Evolutionary conservation across 2,797 vertebrate genomes (phyloP), one percentile per base, ranked within the genome.

Genomic region (Chaetodon trifasciatus): DNA sequence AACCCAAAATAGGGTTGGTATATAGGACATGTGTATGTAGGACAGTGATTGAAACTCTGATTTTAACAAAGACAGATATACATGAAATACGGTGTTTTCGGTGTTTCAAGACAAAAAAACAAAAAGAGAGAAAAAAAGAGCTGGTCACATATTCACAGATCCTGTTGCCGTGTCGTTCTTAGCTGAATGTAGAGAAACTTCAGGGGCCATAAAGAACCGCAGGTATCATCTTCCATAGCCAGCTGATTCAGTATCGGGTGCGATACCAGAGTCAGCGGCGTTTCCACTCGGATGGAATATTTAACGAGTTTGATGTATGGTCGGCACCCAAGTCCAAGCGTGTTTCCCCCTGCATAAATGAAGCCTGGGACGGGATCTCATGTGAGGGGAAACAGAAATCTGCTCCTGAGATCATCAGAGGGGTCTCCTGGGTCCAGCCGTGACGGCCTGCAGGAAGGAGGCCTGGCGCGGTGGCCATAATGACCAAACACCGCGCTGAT

Each of bases 401-500:
- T 78, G 87, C 60, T 86, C 78, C 76, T 58, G 78, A 74, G 86
- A 89, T 88, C 87, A 87, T 91, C 73, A 71, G 78, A 47, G 67
- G 68, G 74, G 86, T 84, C 89, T 87, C 78, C 76, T 37, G 71
- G 63, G 86, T 85, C 76, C 42, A 28, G 58, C 46, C 17, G 35
- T 49, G 15, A 53, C 50, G 49, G 79, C 81, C 82, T 82, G 82
- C 79, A 89, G 84, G 82, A 89, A 90, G 83, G 85, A 84, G 83
- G 56, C 73, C 88, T 76, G 82, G 77, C 17, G 10, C 23, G 73
- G 76, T 42, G 57, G 84, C 79, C 73, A 23, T 74, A 88, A 91
- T 84, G 85, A 89, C 80, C 89, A 94, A 84, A 88, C 84, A 76
- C 70, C 4, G 42, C 46, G 73, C 88, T 94, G 93, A 93, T 94